phyloP scores from a whole-genome alignment of 2,113 vertebrate species.

The Orthonyx spaldingii region DNA sequence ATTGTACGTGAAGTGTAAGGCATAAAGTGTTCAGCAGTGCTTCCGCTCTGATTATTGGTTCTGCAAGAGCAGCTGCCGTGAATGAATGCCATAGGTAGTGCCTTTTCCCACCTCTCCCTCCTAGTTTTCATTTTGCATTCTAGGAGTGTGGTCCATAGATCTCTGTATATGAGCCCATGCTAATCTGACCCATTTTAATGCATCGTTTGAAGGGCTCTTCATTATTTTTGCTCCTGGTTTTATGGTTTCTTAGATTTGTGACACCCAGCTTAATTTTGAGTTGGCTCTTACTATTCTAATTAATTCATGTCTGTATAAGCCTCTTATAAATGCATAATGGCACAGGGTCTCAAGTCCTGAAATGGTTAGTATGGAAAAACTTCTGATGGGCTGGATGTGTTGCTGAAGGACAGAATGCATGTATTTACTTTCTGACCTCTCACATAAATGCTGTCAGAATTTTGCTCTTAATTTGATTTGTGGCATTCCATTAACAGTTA shows the following conservation, averaged over 20 bases:
- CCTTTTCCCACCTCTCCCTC: not conserved
- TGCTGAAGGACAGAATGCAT: constrained; percentile 11
- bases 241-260: not conserved
- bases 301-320: not conserved
- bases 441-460: not conserved
- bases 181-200: not conserved
- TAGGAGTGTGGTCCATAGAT: not conserved
- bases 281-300: not conserved
- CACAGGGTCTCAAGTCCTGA: not conserved
- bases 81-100: not conserved
- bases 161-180: not conserved
- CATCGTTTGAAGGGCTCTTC: not conserved
- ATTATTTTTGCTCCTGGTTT: not conserved
- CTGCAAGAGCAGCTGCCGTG: not conserved
- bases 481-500: constrained; percentile 43
- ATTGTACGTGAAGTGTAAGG: not conserved
- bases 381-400: not conserved
- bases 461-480: constrained; percentile 26
- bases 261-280: not conserved
- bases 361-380: not conserved
- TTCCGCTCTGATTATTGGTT: not conserved
- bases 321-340: not conserved
- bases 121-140: not conserved
- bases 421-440: constrained; percentile 19
- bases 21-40: not conserved